Evolutionary conservation across 35 echinoderm and acorn worm genomes (phyloP).

Genomic region (Lytechinus pictus): DNA sequence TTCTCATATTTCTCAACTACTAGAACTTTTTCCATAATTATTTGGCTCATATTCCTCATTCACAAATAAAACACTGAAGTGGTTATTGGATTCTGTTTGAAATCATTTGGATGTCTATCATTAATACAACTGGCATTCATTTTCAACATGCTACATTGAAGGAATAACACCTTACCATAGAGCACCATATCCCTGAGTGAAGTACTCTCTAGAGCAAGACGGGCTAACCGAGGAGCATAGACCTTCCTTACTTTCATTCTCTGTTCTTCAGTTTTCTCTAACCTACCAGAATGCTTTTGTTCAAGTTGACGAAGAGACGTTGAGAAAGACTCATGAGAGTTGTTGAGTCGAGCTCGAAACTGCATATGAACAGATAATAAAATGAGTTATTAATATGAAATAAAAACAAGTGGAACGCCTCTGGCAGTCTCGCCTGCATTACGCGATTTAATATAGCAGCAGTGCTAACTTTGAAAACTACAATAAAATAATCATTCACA

Average conservation of each 20-base stretch:
- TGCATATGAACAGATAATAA: constrained; percentile 10
- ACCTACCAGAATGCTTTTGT: constrained; percentile 82
- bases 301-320: constrained; percentile 93
- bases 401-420: no score
- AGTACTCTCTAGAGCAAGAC: constrained; percentile 93
- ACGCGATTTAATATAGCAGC: no score
- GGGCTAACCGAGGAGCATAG: constrained; percentile 85
- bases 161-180: constrained; percentile 72
- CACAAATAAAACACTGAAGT: no score
- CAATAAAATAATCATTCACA: no score
- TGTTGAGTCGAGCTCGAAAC: constrained; percentile 87
- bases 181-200: constrained; percentile 95
- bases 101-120: no score
- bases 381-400: not conserved
- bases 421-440: no score
- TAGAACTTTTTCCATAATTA: no score
- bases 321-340: constrained; percentile 93
- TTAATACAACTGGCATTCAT: no score
- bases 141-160: not conserved
- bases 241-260: constrained; percentile 97
- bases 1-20: no score
- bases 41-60: no score
- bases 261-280: constrained; percentile 97
- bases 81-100: no score
- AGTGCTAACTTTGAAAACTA: no score